Evolutionary conservation across 2,797 vertebrate species (phyloP).

Genomic region (Enteromius paludinosus): DNA sequence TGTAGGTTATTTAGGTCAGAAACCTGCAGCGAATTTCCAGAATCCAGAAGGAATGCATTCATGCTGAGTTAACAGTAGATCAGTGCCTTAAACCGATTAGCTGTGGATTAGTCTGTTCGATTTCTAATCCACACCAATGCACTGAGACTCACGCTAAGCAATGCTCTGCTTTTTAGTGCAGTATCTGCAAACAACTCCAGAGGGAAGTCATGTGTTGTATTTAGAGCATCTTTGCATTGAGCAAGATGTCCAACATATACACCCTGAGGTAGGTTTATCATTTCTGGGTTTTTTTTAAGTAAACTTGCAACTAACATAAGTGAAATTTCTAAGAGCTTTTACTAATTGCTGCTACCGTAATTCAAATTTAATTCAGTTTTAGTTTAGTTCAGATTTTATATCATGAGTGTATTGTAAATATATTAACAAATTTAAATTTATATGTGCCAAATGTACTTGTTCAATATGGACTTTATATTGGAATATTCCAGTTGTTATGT

Average conservation of each 20-base stretch:
- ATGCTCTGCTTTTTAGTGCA: constrained; percentile 19
- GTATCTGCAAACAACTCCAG: constrained; percentile 40
- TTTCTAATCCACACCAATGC: constrained; percentile 50
- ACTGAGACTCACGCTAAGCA: constrained; percentile 26
- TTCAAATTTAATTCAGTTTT: background rate
- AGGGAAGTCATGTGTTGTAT: constrained; percentile 37
- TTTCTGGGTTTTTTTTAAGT: background rate
- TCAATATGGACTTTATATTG: background rate
- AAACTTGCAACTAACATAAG: background rate
- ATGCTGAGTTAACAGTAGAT: constrained; percentile 43
- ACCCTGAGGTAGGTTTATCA: constrained; percentile 47
- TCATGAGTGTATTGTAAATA: background rate
- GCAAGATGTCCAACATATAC: constrained; percentile 59
- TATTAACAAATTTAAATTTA: background rate
- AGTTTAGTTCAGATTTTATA: background rate
- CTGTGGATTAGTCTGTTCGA: constrained; percentile 48
- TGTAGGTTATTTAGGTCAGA: background rate
- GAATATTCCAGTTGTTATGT: background rate
- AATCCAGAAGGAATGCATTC: constrained; percentile 41
- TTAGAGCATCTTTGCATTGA: constrained; percentile 6
- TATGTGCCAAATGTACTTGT: background rate
- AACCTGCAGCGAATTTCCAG: constrained; percentile 4
- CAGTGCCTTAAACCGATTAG: constrained; percentile 55
- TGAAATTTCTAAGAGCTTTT: background rate
- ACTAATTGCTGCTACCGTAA: background rate